Base-by-base conservation (phyloP, 1,140 invertebrate genomes). In the Platyura marginata region DNA sequence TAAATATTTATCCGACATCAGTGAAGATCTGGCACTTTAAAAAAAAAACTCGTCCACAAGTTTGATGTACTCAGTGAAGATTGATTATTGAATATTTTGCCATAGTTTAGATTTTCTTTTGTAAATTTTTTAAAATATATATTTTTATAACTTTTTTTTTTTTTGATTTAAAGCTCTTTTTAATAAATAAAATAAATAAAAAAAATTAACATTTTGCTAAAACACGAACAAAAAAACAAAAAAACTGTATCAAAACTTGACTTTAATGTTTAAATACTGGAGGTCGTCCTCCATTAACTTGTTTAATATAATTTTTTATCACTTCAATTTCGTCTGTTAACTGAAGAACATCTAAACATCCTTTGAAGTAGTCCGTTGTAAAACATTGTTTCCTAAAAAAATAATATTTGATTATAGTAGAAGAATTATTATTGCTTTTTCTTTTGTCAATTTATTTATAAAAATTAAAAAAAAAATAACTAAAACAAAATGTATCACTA, bases 331-430 rank as follows among this genome's bases (percentile, higher is more conserved):
- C 70, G 49, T 78, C 74, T 46, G 68, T 63, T 23, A 80, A 64
- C 45, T 79, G 67, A 46, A 84, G 64, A 33, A 75, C 71, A 49
- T 80, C 73, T 57, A 80, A 58, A 57, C 81, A 83, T 52, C 72
- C 71, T 56, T 80, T 77, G 70, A 85, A 86, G 63, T 75, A 81
- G 52, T 71, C 65, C 56, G 77, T 69, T 45, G 74, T 79, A 61
- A 81, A 81, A 67, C 29, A 42, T 19, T 16, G 9, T 40, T 5
- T 16, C 18, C 20, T 25, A 21, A 11, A 40, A 40, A 40, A 22
- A 29, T 29, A 8, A 13, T 8, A 29, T 8, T 29, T n/a, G n/a
- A n/a, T n/a, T n/a, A n/a, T n/a, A n/a, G n/a, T n/a, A n/a, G n/a
- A n/a, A n/a, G n/a, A n/a, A n/a, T n/a, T n/a, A n/a, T n/a, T n/a